Conservation (phyloP, 2,888 invertebrate genomes). For the Melinopterus prodromus region DNA sequence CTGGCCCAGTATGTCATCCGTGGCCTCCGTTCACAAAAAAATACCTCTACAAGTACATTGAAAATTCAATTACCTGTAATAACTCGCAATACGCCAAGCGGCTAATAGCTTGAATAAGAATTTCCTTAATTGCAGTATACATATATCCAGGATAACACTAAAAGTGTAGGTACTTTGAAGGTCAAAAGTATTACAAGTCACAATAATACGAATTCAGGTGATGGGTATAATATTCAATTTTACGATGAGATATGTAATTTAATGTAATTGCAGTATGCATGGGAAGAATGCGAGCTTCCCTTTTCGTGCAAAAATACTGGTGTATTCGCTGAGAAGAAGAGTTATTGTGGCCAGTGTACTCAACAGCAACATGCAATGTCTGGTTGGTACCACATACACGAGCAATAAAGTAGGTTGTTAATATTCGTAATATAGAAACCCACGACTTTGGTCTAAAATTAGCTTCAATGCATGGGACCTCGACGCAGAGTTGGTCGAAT, state of each 20-base stretch:
- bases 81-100: constrained; percentile 17
- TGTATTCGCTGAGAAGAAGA: background rate
- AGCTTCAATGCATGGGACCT: background rate
- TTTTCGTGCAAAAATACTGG: background rate
- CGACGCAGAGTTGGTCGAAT: background rate
- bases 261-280: constrained; percentile 11
- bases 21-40: background rate
- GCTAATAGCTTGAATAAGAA: constrained; percentile 17
- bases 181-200: background rate
- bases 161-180: background rate
- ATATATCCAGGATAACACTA: background rate
- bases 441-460: background rate
- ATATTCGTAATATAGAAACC: constrained; percentile 4
- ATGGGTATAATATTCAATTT: constrained; percentile 21
- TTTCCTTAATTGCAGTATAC: constrained; percentile 19
- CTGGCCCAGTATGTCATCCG: too few species aligned
- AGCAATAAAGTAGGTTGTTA: background rate
- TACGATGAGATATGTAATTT: constrained; percentile 8
- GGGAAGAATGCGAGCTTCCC: background rate
- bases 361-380: background rate
- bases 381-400: background rate
- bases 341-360: background rate
- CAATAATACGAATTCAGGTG: background rate
- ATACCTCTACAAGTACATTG: background rate
- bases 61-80: constrained; percentile 21